These are phyloP conservation scores for Noctuana brunneofusca DNA, from an alignment of 2,888 invertebrate genomes.

Conservation along the genomic window DNA sequence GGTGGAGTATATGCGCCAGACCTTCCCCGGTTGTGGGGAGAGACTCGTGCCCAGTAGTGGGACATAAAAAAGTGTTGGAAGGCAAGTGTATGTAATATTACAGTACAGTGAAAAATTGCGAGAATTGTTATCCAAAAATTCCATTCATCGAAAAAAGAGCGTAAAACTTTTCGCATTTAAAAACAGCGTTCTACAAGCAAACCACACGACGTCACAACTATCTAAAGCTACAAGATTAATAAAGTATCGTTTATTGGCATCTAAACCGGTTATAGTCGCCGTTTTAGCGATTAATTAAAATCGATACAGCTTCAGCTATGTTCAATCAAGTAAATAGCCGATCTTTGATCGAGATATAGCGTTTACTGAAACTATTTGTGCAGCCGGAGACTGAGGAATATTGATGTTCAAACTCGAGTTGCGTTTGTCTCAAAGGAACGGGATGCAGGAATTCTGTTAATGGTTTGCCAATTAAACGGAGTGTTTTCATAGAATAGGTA, in stretches of 20 bases:
- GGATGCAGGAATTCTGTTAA: background rate
- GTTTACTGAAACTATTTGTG: background rate
- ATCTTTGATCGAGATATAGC: background rate
- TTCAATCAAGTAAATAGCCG: background rate
- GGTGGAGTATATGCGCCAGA: too few relatives aligned
- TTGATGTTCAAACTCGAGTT: background rate
- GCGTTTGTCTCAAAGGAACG: background rate
- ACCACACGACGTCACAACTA: too few relatives aligned
- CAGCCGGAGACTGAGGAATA: background rate
- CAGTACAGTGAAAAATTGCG: too few relatives aligned
- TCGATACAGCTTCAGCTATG: slow-evolving; percentile 5
- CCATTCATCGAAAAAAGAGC: too few relatives aligned
- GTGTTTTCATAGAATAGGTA: too few relatives aligned
- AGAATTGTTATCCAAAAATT: too few relatives aligned
- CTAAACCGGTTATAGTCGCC: background rate
- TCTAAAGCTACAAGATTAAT: background rate
- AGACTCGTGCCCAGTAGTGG: too few relatives aligned
- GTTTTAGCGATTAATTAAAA: slow-evolving; percentile 8
- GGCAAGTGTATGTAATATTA: too few relatives aligned
- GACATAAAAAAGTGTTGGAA: too few relatives aligned
- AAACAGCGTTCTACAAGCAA: too few relatives aligned
- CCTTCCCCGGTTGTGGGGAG: too few relatives aligned
- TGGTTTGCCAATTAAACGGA: background rate
- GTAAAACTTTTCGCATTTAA: too few relatives aligned
- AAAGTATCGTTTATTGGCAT: slow-evolving; percentile 5